These are phyloP conservation scores for Teleopsis dalmanni DNA, from an alignment of 1,140 invertebrate genomes.

Conservation along the genomic window DNA sequence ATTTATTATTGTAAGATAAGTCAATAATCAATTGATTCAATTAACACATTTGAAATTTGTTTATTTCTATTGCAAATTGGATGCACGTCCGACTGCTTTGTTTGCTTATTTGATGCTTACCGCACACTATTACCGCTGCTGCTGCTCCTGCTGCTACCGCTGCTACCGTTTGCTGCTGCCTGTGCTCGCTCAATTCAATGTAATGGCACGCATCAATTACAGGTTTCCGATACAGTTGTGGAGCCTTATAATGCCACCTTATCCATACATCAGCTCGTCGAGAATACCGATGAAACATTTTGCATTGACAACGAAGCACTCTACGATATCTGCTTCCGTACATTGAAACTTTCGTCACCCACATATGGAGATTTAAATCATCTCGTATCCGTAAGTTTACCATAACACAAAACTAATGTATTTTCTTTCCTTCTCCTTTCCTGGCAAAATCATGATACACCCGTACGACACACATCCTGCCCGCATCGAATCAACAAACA, in stretches of 20 bases:
- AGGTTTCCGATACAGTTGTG: conserved; percentile 73
- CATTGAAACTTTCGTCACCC: conserved; percentile 77
- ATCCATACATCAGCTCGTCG: conserved; percentile 82
- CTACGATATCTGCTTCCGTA: conserved; percentile 90
- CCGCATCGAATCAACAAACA: not conserved
- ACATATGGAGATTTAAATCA: conserved; percentile 84
- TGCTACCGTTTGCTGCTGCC: not conserved
- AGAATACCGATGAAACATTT: conserved; percentile 84
- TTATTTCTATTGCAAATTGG: too few species aligned
- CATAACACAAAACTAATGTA: conserved; percentile 27
- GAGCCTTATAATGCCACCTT: conserved; percentile 86
- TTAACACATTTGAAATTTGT: too few species aligned
- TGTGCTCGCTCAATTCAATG: not conserved
- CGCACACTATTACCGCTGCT: not conserved
- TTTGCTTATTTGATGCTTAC: too few species aligned
- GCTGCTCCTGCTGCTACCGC: not conserved
- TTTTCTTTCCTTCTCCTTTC: conserved; percentile 16
- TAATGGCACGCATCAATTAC: conserved; percentile 1
- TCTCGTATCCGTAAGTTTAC: conserved; percentile 59
- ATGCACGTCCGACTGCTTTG: too few species aligned
- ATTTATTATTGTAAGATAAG: too few species aligned
- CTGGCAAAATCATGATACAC: not conserved
- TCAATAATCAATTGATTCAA: too few species aligned
- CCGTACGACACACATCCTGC: not conserved
- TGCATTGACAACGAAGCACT: conserved; percentile 88